These are phyloP conservation scores for Callocephalon fimbriatum DNA, from an alignment of 2,113 vertebrate species.

Conservation along the genomic window DNA sequence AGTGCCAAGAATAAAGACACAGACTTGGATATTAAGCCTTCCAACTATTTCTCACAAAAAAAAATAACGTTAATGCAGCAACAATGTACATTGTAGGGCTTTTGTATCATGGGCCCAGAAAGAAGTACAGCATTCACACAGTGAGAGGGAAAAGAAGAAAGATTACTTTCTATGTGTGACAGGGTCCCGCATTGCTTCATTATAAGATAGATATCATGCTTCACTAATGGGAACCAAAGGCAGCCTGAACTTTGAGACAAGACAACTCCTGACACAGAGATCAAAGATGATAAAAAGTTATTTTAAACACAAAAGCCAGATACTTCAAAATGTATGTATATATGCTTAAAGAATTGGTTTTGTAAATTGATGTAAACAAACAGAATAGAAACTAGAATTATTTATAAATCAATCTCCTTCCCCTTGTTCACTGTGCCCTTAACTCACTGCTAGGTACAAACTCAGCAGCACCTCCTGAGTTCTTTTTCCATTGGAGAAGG, in stretches of 20 bases:
- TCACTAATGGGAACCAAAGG: not conserved
- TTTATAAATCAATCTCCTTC: not conserved
- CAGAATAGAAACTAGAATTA: not conserved
- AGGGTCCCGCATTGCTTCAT: not conserved
- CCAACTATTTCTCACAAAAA: not conserved
- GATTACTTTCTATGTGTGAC: not conserved
- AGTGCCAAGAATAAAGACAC: not conserved
- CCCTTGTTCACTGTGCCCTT: not conserved
- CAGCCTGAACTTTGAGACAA: not conserved
- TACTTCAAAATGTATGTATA: not conserved
- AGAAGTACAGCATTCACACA: not conserved
- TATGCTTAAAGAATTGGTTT: not conserved
- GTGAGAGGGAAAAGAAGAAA: not conserved
- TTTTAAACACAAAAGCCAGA: not conserved
- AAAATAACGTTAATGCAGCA: not conserved
- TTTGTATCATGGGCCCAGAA: not conserved
- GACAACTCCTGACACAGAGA: not conserved
- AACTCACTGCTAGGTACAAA: not conserved
- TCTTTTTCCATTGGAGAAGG: not conserved
- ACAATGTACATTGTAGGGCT: not conserved
- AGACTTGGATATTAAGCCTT: not conserved
- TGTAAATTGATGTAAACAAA: not conserved
- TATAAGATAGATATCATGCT: not conserved
- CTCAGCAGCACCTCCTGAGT: fast-evolving
- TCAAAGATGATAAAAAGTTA: not conserved